Conservation (phyloP, 2,888 invertebrate genomes). For the Marronus borbonicus region DNA sequence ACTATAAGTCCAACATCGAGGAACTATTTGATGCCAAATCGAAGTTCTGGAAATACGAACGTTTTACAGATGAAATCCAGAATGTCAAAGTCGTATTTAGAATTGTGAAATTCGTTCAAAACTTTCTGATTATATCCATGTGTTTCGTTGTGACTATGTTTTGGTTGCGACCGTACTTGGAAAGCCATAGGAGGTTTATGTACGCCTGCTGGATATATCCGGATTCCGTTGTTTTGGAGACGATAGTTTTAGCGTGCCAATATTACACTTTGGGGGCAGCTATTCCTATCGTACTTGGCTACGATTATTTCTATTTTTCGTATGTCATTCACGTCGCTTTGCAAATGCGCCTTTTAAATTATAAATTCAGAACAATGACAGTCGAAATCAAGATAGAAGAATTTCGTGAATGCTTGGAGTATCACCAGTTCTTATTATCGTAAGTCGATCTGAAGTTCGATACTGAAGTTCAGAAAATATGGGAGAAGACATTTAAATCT, state of each 20-base stretch:
- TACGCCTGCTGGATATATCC: slow-evolving; percentile 26
- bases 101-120: slow-evolving; percentile 31
- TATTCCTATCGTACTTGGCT: slow-evolving; percentile 19
- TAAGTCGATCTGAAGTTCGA: too few species aligned
- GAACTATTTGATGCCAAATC: slow-evolving; percentile 11
- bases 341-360: slow-evolving; percentile 23
- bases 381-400: neutral
- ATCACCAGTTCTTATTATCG: slow-evolving; percentile 37
- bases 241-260: slow-evolving; percentile 32
- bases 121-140: slow-evolving; percentile 18
- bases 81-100: slow-evolving; percentile 20
- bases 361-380: neutral
- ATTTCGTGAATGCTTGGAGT: slow-evolving; percentile 2
- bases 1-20: slow-evolving; percentile 29
- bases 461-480: too few species aligned
- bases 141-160: slow-evolving; percentile 14
- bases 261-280: slow-evolving; percentile 26
- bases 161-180: slow-evolving; percentile 37
- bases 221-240: slow-evolving; percentile 31
- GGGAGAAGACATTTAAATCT: too few species aligned
- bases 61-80: neutral
- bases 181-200: slow-evolving; percentile 21
- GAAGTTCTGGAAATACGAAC: slow-evolving; percentile 40
- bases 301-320: slow-evolving; percentile 37
- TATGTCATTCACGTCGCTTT: slow-evolving; percentile 15